phyloP scores from a whole-genome alignment of 2,888 invertebrate genomes.

The Tortricodes alternella region DNA sequence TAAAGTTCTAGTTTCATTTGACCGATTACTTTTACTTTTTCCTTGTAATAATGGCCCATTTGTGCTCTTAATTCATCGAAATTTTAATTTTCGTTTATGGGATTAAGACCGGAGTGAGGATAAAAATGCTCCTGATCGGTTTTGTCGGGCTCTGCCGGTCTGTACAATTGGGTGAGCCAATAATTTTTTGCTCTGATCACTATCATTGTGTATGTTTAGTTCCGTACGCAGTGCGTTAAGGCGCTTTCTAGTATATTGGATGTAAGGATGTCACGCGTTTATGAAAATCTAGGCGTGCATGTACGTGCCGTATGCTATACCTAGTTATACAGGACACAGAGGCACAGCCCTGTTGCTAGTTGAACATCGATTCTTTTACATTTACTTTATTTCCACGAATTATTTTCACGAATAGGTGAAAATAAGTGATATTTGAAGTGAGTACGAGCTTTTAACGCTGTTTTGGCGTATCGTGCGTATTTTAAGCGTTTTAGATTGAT shows the following conservation, averaged over 20 bases:
- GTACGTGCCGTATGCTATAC: slow-evolving; percentile 11
- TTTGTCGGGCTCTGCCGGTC: slow-evolving; percentile 19
- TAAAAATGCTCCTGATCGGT: slow-evolving; percentile 6
- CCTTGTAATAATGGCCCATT: slow-evolving; percentile 33
- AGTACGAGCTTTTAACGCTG: background rate
- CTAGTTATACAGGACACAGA: slow-evolving; percentile 39
- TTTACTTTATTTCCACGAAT: slow-evolving; percentile 38
- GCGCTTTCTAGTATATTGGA: slow-evolving; percentile 43
- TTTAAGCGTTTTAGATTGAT: background rate
- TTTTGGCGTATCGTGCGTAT: slow-evolving; percentile 8
- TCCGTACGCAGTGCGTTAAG: slow-evolving; percentile 12
- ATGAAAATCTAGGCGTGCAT: slow-evolving; percentile 42
- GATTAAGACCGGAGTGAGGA: background rate
- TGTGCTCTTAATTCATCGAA: slow-evolving; percentile 34
- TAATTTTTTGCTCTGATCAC: slow-evolving; percentile 16
- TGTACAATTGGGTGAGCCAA: slow-evolving; percentile 23
- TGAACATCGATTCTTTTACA: slow-evolving; percentile 63
- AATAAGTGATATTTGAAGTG: background rate
- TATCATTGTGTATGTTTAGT: slow-evolving; percentile 24
- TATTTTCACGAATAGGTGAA: slow-evolving; percentile 26
- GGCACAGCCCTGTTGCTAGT: slow-evolving; percentile 74
- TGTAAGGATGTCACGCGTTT: slow-evolving; percentile 17
- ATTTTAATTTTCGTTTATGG: slow-evolving; percentile 10
- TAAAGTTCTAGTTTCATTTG: slow-evolving; percentile 68
- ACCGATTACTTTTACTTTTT: slow-evolving; percentile 45